Percentiles rank a stretch among this genome's conserved stretches.
Conservation (phyloP, 2,113 vertebrate genomes). For the Brienomyrus longianalis region DNA sequence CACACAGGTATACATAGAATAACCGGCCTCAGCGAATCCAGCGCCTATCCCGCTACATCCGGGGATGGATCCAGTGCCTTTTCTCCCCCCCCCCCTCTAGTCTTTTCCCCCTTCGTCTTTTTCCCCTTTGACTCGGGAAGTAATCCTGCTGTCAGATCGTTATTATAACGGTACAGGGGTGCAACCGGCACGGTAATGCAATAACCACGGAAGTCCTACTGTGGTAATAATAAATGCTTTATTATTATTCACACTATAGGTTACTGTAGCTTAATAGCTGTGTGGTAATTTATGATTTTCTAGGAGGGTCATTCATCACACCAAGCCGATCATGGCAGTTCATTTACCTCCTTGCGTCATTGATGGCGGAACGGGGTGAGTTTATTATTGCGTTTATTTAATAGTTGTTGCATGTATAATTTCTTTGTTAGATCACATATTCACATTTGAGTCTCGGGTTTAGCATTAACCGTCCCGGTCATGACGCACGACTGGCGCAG, state of each 20-base stretch:
- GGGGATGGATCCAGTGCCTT: slow-evolving; percentile 12
- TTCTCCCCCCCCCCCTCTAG: no score
- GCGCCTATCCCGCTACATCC: slow-evolving; percentile 7
- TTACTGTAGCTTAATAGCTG: background rate
- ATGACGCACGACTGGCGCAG: background rate
- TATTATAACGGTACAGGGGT: slow-evolving; percentile 21
- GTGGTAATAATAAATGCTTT: background rate
- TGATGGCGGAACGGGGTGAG: slow-evolving; percentile 51
- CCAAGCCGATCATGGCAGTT: slow-evolving; percentile 37
- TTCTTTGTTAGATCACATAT: background rate
- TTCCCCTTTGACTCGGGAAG: slow-evolving; percentile 47
- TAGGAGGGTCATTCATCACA: background rate
- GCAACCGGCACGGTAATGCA: background rate
- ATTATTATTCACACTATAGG: background rate
- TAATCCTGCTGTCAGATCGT: slow-evolving; percentile 25
- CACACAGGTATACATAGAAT: no score
- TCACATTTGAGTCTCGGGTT: background rate
- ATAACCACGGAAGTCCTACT: background rate
- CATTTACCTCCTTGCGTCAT: slow-evolving; percentile 47
- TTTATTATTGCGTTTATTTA: slow-evolving; percentile 3
- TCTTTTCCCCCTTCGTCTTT: background rate
- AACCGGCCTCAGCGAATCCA: background rate
- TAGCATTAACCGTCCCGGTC: background rate
- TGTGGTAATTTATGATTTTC: slow-evolving; percentile 20
- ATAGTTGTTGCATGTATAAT: background rate